Percentiles rank a stretch among this genome's conserved stretches.
These are phyloP conservation scores for Ascidia mentula DNA, from an alignment of 23 tunicate genomes.

Conservation along the genomic window DNA sequence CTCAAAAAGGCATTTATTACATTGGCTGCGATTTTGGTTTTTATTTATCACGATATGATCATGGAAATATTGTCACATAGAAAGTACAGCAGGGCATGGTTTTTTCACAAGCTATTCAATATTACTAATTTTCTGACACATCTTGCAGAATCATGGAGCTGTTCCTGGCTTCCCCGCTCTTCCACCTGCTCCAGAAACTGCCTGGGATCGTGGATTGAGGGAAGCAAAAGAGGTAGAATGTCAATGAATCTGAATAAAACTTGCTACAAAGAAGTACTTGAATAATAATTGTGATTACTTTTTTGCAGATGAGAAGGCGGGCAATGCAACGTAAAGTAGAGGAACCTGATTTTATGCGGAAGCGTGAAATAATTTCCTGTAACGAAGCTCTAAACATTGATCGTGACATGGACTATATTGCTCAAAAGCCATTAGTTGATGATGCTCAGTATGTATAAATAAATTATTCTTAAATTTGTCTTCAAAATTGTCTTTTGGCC, in stretches of 20 bases:
- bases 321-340: conserved; percentile 75
- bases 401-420: conserved; percentile 71
- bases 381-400: conserved; percentile 69
- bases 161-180: neutral
- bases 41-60: no score
- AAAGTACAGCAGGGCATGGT: no score
- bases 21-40: no score
- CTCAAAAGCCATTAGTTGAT: conserved; percentile 56
- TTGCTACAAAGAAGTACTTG: neutral
- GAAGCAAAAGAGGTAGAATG: conserved; percentile 63
- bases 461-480: neutral
- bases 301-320: conserved; percentile 37
- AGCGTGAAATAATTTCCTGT: conserved; percentile 64
- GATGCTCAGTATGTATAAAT: conserved; percentile 22
- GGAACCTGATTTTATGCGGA: conserved; percentile 80
- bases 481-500: no score
- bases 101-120: no score
- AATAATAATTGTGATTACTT: neutral
- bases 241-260: neutral
- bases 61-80: no score
- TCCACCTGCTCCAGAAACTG: conserved; percentile 72
- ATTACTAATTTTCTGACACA: no score
- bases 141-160: no score
- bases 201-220: conserved; percentile 81
- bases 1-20: no score